Conservation (phyloP, 2,888 invertebrate species). For the Melieria omissa region DNA sequence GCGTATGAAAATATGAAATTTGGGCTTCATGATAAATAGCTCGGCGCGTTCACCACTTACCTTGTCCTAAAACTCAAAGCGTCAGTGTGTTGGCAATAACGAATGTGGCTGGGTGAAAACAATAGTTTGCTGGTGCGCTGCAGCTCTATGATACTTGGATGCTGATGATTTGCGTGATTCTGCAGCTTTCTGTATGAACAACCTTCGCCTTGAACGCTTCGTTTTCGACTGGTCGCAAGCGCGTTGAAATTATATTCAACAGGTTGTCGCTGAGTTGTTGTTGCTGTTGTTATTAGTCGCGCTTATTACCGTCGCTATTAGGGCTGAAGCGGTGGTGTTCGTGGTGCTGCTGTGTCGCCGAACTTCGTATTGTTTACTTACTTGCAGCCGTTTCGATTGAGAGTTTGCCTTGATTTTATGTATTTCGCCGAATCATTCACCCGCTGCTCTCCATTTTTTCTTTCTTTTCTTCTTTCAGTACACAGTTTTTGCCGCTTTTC, state of each 20-base stretch:
- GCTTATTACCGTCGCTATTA: neutral
- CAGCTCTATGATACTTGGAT: neutral
- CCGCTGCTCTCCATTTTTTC: neutral
- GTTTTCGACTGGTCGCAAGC: constrained; percentile 53
- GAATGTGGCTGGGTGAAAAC: too few relatives aligned
- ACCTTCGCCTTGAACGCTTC: constrained; percentile 64
- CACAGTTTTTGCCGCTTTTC: too few relatives aligned
- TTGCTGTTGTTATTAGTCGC: neutral
- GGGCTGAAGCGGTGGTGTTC: neutral
- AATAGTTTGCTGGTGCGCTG: too few relatives aligned
- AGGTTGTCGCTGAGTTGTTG: constrained; percentile 1
- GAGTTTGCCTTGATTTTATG: constrained; percentile 1
- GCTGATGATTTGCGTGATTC: constrained; percentile 11
- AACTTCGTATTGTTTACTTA: neutral
- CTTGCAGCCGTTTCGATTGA: neutral
- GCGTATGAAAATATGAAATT: too few relatives aligned
- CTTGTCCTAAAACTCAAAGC: constrained; percentile 7
- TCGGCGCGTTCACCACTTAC: neutral
- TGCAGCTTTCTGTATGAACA: constrained; percentile 41
- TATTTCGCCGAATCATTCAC: constrained; percentile 11
- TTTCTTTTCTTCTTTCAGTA: neutral
- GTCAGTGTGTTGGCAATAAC: too few relatives aligned
- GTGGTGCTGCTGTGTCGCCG: neutral
- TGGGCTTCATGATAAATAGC: too few relatives aligned
- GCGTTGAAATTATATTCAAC: constrained; percentile 2